Percentiles rank a stretch among this genome's conserved stretches.
Evolutionary conservation across 1,140 invertebrate genomes (phyloP).

Genomic region (Drosophila dunni): DNA sequence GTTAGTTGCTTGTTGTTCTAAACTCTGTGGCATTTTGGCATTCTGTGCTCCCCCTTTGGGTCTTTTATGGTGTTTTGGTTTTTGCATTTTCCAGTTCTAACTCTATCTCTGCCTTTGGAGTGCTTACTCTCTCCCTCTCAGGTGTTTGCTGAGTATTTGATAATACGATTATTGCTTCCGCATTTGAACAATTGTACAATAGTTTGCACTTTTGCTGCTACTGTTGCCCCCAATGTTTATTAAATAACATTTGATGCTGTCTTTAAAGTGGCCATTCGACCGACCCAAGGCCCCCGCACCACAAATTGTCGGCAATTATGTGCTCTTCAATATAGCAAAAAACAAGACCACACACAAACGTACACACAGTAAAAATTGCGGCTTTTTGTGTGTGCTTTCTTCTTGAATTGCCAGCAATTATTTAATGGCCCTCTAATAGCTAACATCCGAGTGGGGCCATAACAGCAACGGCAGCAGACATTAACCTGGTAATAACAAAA

Average conservation of each 20-base stretch:
- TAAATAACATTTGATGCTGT: slow-evolving; percentile 64
- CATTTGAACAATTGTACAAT: slow-evolving; percentile 19
- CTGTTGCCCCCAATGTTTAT: slow-evolving; percentile 50
- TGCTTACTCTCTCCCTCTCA: slow-evolving; percentile 7
- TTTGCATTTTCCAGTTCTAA: slow-evolving; percentile 26
- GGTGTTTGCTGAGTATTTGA: slow-evolving; percentile 49
- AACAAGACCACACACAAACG: slow-evolving; percentile 27
- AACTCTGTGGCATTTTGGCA: not conserved
- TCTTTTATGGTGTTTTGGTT: slow-evolving; percentile 40
- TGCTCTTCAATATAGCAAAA: slow-evolving; percentile 59
- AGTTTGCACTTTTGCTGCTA: slow-evolving; percentile 25
- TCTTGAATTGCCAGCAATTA: slow-evolving; percentile 80
- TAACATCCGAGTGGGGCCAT: slow-evolving; percentile 79
- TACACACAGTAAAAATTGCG: slow-evolving; percentile 47
- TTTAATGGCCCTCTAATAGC: slow-evolving; percentile 81
- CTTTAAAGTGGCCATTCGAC: slow-evolving; percentile 59
- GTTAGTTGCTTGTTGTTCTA: slow-evolving; percentile 10
- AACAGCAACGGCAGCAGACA: slow-evolving; percentile 63
- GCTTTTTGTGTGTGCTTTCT: slow-evolving; percentile 41
- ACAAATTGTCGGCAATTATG: slow-evolving; percentile 76
- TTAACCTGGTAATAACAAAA: slow-evolving; percentile 70
- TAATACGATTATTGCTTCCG: slow-evolving; percentile 71
- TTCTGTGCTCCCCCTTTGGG: slow-evolving; percentile 11
- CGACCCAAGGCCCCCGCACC: slow-evolving; percentile 3
- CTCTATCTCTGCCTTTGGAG: not conserved